Conservation (phyloP, 2,888 invertebrate genomes). For the Parnassius smintheus region DNA sequence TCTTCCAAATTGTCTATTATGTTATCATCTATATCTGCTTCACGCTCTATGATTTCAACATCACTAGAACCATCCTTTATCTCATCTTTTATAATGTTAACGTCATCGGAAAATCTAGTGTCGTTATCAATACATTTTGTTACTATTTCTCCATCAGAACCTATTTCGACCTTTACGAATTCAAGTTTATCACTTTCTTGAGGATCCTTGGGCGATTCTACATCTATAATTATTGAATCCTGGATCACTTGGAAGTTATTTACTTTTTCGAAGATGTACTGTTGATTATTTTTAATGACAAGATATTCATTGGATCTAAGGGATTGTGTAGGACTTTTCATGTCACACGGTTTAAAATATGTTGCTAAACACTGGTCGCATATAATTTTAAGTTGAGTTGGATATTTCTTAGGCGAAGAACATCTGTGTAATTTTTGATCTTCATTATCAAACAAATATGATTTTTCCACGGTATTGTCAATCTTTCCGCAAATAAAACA, state of each 20-base stretch:
- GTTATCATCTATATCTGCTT: conserved; percentile 57
- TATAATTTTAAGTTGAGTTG: conserved; percentile 36
- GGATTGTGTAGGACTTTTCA: conserved; percentile 63
- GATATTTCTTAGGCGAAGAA: conserved; percentile 59
- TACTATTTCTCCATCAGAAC: conserved; percentile 67
- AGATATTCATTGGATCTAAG: conserved; percentile 65
- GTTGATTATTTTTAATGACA: conserved; percentile 71
- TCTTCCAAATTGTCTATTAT: conserved; percentile 69
- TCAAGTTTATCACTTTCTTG: conserved; percentile 42
- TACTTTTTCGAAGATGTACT: conserved; percentile 68
- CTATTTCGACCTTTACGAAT: conserved; percentile 68
- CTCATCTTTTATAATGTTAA: conserved; percentile 50
- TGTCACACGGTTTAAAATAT: conserved; percentile 59
- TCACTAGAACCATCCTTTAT: conserved; percentile 58
- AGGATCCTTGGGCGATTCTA: conserved; percentile 32
- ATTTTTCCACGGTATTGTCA: conserved; percentile 54
- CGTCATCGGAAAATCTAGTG: conserved; percentile 43
- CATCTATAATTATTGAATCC: conserved; percentile 33
- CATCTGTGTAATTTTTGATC: conserved; percentile 66
- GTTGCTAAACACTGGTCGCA: conserved; percentile 33
- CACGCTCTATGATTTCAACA: conserved; percentile 63
- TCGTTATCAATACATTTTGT: conserved; percentile 56
- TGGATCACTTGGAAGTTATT: conserved; percentile 33
- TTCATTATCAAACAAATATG: conserved; percentile 71
- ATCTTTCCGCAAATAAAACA: conserved; percentile 69